A percentile compares a stretch with the other conserved stretches of the same genome.
phyloP scores from a whole-genome alignment of 1,140 invertebrate species.

The Anastatus disparis region DNA sequence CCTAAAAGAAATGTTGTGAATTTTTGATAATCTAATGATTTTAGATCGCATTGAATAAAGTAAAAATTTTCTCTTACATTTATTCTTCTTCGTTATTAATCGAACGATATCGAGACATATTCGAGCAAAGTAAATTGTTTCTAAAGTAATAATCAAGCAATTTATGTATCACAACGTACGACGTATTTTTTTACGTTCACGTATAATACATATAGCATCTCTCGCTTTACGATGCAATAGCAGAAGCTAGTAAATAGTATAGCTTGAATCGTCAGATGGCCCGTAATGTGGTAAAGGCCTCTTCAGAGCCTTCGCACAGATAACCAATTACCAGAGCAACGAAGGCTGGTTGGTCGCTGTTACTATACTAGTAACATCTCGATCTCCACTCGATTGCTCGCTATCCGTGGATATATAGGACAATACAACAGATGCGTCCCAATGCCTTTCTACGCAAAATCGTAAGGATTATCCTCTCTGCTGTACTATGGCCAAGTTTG shows the following conservation, averaged over 20 bases:
- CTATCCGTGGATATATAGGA: background rate
- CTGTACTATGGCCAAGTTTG: too few relatives aligned
- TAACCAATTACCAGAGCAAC: constrained; percentile 66
- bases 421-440: constrained; percentile 63
- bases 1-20: too few relatives aligned
- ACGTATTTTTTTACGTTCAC: background rate
- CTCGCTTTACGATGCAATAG: background rate
- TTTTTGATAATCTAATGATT: too few relatives aligned
- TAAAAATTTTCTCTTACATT: too few relatives aligned
- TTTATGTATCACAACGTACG: too few relatives aligned
- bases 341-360: constrained; percentile 32
- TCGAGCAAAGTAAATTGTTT: too few relatives aligned
- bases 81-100: too few relatives aligned
- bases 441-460: constrained; percentile 55
- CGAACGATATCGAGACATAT: too few relatives aligned
- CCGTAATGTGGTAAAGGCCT: constrained; percentile 57
- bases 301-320: constrained; percentile 66
- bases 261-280: constrained; percentile 55
- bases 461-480: constrained; percentile 63
- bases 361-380: background rate
- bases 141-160: too few relatives aligned
- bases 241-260: too few relatives aligned
- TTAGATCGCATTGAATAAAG: too few relatives aligned
- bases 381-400: constrained; percentile 28
- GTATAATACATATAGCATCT: background rate